A percentile compares a stretch with the other conserved stretches of the same genome.
Conservation (phyloP, 2,888 invertebrate genomes). For the Epicampocera succincta region DNA sequence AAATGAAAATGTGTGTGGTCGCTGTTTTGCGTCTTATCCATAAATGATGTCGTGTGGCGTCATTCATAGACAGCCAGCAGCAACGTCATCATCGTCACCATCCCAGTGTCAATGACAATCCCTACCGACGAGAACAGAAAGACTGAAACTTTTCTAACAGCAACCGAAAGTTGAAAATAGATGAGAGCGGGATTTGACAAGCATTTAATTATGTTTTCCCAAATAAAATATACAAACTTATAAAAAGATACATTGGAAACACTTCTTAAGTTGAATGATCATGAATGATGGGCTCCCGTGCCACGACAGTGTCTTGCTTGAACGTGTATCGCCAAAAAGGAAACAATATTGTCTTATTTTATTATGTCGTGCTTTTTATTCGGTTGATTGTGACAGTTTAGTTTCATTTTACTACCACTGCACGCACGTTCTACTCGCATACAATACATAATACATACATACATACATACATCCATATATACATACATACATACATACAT, state of each 20-base stretch:
- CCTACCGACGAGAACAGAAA: conserved; percentile 51
- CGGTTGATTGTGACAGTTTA: conserved; percentile 56
- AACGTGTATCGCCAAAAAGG: conserved; percentile 35
- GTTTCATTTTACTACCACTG: conserved; percentile 14
- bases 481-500: neutral
- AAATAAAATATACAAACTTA: conserved; percentile 29
- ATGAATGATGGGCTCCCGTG: conserved; percentile 66
- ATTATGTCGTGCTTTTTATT: conserved; percentile 52
- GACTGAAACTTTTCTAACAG: conserved; percentile 47
- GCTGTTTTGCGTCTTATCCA: conserved; percentile 43
- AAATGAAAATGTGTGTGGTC: conserved; percentile 67
- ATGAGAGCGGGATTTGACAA: conserved; percentile 73
- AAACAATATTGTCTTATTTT: conserved; percentile 35
- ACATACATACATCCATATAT: too few relatives aligned
- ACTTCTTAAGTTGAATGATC: conserved; percentile 55
- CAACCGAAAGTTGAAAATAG: conserved; percentile 65
- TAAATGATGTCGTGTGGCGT: conserved; percentile 69
- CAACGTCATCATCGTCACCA: conserved; percentile 52
- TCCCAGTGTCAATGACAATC: conserved; percentile 66
- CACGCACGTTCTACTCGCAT: neutral
- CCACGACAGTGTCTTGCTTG: conserved; percentile 54
- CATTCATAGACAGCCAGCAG: conserved; percentile 71
- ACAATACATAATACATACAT: too few relatives aligned
- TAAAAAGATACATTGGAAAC: conserved; percentile 34
- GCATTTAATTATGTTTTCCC: conserved; percentile 71